Evolutionary conservation across 2,888 invertebrate genomes (phyloP).

Genomic region (Meiosimyza decipiens): DNA sequence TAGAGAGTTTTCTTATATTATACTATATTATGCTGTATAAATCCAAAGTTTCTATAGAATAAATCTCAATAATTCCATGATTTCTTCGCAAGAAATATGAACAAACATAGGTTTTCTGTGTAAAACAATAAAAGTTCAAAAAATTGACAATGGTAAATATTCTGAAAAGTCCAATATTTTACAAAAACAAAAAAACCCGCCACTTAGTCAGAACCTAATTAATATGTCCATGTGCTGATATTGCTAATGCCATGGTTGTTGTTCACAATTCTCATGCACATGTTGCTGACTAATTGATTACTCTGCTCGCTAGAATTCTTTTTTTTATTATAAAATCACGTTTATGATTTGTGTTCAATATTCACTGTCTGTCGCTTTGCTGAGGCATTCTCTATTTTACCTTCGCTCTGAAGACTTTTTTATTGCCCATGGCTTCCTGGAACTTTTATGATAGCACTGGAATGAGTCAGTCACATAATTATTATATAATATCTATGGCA

Average conservation of each 20-base stretch:
- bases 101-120: no score
- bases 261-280: not conserved
- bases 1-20: no score
- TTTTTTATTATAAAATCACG: slow-evolving; percentile 11
- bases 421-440: slow-evolving; percentile 5
- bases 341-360: slow-evolving; percentile 4
- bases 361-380: slow-evolving; percentile 1
- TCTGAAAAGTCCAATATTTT: no score
- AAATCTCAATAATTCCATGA: no score
- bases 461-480: not conserved
- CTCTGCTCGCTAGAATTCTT: not conserved
- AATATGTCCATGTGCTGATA: not conserved
- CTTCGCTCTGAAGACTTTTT: not conserved
- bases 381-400: not conserved
- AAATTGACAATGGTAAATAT: no score
- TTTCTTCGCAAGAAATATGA: no score
- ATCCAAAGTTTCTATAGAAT: no score
- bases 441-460: not conserved
- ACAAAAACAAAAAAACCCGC: no score
- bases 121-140: no score
- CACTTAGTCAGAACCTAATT: not conserved
- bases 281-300: slow-evolving; percentile 6
- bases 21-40: no score
- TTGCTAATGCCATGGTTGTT: not conserved
- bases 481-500: not conserved